Evolutionary conservation across 2,888 invertebrate species (phyloP).

Genomic region (Stenchaetothrips biformis): DNA sequence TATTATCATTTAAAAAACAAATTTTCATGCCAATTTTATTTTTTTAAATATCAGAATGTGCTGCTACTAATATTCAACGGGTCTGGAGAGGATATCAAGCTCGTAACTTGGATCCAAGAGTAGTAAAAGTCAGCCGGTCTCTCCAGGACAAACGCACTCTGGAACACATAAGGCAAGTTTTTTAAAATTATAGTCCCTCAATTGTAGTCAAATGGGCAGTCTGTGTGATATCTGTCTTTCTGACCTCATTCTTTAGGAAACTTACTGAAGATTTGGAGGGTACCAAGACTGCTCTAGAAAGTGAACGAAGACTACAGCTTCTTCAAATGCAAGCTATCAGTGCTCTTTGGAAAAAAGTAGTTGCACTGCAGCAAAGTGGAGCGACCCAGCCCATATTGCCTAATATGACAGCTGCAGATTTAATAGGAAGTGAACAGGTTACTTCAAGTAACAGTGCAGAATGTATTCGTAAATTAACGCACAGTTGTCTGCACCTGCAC

Average conservation of each 20-base stretch:
- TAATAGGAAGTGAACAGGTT: slow-evolving; percentile 40
- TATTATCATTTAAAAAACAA: no score
- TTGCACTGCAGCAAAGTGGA: slow-evolving; percentile 54
- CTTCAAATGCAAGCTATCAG: slow-evolving; percentile 87
- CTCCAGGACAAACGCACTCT: slow-evolving; percentile 72
- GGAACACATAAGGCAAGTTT: slow-evolving; percentile 73
- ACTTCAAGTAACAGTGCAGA: background rate
- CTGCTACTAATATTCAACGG: slow-evolving; percentile 78
- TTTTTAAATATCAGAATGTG: slow-evolving; percentile 41
- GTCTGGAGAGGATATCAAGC: slow-evolving; percentile 81
- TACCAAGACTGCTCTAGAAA: slow-evolving; percentile 76
- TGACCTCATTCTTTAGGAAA: slow-evolving; percentile 52
- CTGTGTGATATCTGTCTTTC: background rate
- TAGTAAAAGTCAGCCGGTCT: slow-evolving; percentile 58
- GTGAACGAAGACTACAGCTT: slow-evolving; percentile 78
- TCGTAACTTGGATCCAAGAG: slow-evolving; percentile 65
- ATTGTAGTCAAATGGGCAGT: background rate
- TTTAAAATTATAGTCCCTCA: slow-evolving; percentile 10
- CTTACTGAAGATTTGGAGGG: slow-evolving; percentile 78
- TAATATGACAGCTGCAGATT: slow-evolving; percentile 44
- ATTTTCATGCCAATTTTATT: background rate
- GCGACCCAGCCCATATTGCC: slow-evolving; percentile 38
- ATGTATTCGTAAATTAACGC: background rate
- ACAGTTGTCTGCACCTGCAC: background rate
- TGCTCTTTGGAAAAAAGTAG: slow-evolving; percentile 82